Evolutionary conservation across 2,113 vertebrate species (phyloP).

Genomic region (Eptesicus fuscus): DNA sequence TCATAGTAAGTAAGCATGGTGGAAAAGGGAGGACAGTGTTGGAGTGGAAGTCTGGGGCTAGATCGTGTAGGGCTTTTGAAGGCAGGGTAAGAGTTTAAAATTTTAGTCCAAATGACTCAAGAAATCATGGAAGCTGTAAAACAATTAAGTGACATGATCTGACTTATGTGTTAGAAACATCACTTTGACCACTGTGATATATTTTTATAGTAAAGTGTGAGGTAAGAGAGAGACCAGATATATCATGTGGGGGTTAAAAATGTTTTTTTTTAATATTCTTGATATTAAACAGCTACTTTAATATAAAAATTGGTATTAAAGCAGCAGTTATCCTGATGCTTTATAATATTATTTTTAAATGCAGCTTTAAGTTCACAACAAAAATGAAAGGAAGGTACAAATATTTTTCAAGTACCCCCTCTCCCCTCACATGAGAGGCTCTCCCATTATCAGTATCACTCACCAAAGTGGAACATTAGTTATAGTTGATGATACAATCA

Average conservation of each 20-base stretch:
- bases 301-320: too few species aligned
- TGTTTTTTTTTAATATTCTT: background rate
- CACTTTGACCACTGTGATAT: background rate
- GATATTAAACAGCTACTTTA: background rate
- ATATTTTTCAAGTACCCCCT: background rate
- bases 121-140: background rate
- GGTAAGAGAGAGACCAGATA: background rate
- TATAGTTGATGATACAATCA: background rate
- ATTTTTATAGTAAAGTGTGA: background rate
- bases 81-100: background rate
- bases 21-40: background rate
- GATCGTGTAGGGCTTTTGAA: background rate
- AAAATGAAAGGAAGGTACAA: background rate
- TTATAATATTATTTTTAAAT: background rate
- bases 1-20: background rate
- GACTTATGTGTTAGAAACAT: background rate
- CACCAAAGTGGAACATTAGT: background rate
- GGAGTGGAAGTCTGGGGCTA: background rate
- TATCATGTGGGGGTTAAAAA: background rate
- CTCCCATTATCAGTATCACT: background rate
- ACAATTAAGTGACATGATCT: background rate
- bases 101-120: background rate
- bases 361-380: background rate
- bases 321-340: too few species aligned
- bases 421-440: background rate